Conservation (phyloP, 2,797 vertebrate genomes). For the Pseudotriccus pelzelni region DNA sequence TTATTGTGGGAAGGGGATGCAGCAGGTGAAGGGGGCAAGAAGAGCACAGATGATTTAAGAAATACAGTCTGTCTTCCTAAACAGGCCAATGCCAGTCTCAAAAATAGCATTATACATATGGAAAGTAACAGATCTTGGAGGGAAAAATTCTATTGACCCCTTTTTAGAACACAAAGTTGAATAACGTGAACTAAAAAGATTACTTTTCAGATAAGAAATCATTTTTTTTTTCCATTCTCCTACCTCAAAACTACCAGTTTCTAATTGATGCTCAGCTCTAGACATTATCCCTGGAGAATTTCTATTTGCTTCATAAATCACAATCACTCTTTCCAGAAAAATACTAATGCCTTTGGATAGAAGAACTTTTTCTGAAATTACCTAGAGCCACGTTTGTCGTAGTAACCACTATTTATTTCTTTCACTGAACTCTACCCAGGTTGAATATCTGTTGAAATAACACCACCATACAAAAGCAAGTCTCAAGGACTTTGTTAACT, state of each 20-base stretch:
- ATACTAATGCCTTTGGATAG: neutral
- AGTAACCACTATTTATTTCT: neutral
- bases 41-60: neutral
- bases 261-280: neutral
- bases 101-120: neutral
- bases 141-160: neutral
- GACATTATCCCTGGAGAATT: neutral
- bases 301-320: neutral
- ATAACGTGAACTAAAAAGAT: neutral
- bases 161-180: neutral
- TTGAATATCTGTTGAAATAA: neutral
- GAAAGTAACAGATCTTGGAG: neutral
- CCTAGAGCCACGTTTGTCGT: neutral
- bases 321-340: neutral
- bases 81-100: neutral
- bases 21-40: neutral
- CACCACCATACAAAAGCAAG: neutral
- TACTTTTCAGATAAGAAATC: neutral
- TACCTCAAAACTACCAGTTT: neutral
- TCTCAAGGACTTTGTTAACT: neutral
- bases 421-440: neutral
- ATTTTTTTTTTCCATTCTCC: neutral
- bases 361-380: neutral
- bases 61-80: neutral
- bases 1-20: fast-evolving